Conservation (phyloP, 2,113 vertebrate genomes). For the Reinhardtius hippoglossoides region DNA sequence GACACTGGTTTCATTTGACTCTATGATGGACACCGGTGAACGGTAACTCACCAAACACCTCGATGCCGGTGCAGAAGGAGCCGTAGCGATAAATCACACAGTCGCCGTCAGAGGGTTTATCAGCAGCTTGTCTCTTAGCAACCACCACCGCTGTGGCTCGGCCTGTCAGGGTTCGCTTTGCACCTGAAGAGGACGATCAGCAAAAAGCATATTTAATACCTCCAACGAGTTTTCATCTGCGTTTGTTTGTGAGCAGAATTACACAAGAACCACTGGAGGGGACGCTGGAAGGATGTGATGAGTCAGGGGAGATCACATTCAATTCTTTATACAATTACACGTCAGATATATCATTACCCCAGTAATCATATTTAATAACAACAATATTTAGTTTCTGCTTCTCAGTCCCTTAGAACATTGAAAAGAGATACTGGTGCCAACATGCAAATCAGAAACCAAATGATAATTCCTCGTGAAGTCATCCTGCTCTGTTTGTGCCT, state of each 20-base stretch:
- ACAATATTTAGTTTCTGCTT: neutral
- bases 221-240: no score
- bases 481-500: neutral
- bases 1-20: neutral
- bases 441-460: constrained; percentile 33
- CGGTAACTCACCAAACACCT: constrained; percentile 88
- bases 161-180: constrained; percentile 25
- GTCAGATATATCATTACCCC: no score
- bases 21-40: neutral
- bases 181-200: constrained; percentile 29
- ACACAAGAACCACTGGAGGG: no score
- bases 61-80: constrained; percentile 86
- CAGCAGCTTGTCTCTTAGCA: constrained; percentile 80
- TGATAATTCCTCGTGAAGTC: neutral
- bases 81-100: constrained; percentile 93
- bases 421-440: neutral
- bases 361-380: no score
- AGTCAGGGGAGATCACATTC: no score
- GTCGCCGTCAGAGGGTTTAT: constrained; percentile 67
- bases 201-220: no score
- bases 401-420: neutral
- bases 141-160: constrained; percentile 63
- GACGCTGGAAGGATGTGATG: no score
- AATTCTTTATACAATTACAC: no score
- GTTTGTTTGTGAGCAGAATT: no score